phyloP scores from a whole-genome alignment of 2,113 vertebrate species.

The Lucifuga dentata region DNA sequence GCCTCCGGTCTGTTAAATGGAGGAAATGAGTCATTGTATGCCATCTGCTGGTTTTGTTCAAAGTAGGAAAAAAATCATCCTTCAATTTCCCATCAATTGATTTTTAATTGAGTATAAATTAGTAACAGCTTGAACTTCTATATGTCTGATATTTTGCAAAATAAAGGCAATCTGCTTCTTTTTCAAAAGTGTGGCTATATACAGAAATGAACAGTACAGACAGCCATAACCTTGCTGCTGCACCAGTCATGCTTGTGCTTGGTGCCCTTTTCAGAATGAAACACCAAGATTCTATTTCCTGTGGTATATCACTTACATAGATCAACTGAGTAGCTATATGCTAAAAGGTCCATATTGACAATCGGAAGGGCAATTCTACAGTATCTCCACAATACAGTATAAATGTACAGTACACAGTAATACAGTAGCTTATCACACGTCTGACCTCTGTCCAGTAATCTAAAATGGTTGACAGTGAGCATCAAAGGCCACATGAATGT shows the following conservation, averaged over 20 bases:
- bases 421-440: not conserved
- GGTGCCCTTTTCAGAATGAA: constrained; percentile 56
- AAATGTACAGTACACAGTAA: not conserved
- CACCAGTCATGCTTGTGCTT: constrained; percentile 47
- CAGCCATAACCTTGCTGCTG: not conserved
- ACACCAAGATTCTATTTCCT: constrained; percentile 57
- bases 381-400: constrained; percentile 3
- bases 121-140: not conserved
- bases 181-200: not conserved
- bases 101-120: not conserved
- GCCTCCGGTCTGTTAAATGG: not conserved
- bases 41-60: constrained; percentile 64
- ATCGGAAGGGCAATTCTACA: constrained; percentile 38
- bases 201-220: constrained; percentile 12
- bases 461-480: not conserved
- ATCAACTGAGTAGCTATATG: constrained; percentile 30
- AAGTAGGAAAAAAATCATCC: not conserved
- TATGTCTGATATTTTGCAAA: constrained; percentile 6
- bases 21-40: constrained; percentile 31
- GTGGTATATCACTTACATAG: constrained; percentile 61
- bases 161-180: no score
- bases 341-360: constrained; percentile 43
- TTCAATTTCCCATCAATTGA: not conserved
- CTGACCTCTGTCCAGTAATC: not conserved
- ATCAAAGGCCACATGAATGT: not conserved